Percentiles rank a stretch among this genome's conserved stretches.
Evolutionary conservation across 2,113 vertebrate species (phyloP).

Genomic region (Elachura formosa): DNA sequence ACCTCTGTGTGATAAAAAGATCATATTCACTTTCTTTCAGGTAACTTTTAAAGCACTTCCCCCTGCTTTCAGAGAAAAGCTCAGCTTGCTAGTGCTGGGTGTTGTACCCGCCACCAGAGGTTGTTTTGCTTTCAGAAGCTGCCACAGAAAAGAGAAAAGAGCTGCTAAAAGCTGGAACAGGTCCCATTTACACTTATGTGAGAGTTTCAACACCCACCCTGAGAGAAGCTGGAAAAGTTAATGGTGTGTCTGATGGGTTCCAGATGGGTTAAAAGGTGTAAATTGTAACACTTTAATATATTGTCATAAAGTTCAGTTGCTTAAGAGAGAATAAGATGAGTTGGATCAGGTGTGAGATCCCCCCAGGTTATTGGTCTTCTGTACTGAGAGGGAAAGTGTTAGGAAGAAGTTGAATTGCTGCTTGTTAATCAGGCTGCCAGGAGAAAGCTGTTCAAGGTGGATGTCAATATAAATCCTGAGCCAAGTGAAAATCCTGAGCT

Average conservation of each 20-base stretch:
- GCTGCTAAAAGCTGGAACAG: not conserved
- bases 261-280: not conserved
- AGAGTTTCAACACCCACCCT: not conserved
- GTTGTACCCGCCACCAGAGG: not conserved
- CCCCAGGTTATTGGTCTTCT: not conserved
- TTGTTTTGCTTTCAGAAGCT: conserved; percentile 19
- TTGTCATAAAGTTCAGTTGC: not conserved
- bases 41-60: conserved; percentile 11
- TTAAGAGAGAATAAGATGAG: not conserved
- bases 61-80: not conserved
- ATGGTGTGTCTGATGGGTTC: not conserved
- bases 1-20: conserved; percentile 25
- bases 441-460: not conserved
- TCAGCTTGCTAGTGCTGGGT: not conserved
- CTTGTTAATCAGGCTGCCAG: not conserved
- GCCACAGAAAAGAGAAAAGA: not conserved
- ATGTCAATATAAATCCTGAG: not conserved
- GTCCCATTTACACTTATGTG: not conserved
- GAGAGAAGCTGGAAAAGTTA: not conserved
- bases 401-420: not conserved
- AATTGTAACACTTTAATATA: not conserved
- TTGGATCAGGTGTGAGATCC: not conserved
- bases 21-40: not conserved
- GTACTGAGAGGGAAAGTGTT: not conserved
- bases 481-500: not conserved